Base-by-base conservation (phyloP, 2,888 invertebrate species). In the Mystacides longicornis region DNA sequence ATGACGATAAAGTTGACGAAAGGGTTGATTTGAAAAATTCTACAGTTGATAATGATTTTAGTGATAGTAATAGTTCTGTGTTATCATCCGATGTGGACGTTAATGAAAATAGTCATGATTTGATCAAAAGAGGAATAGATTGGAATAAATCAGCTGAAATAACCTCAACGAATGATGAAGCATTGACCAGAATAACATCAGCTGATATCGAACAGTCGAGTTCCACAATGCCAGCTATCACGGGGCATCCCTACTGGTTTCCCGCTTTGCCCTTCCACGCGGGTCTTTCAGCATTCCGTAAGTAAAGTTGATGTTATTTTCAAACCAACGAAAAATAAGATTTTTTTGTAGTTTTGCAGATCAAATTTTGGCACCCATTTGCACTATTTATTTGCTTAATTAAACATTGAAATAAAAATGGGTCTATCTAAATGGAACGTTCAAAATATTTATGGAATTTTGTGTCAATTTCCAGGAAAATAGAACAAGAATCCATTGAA, bases 231-330 rank as follows among this genome's bases (percentile, higher is more conserved):
- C 55, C 70, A 64, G 70, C 72, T 70, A 63, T 69, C 57, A 64
- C 71, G 51, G 69, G 75, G 42, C 71, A 74, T 45, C 70, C 75
- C 33, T 62, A 75, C 63, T 75, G 73, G 56, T 64, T 74, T 58
- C 78, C 73, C 59, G 75, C 71, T 21, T 68, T 74, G 1, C 77
- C 77, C 2, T 83, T 83, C 57, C 81, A 83, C 3, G 78, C 79
- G 48, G 80, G 80, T 14, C 70, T 80, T 43, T 78, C 80, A 46
- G 80, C 80, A 43, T 80, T 80, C 60, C 64, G 80, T 80, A 64
- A 80, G 80, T 78, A 57, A 20, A 51, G 5, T 27, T 27, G 5
- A 27, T 27, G 5, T 27, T 27, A 7, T 11, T 27, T 11, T 27
- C 5, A n/a, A n/a, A n/a, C n/a, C n/a, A n/a, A n/a, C n/a, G n/a